Conservation (phyloP, 2,888 invertebrate genomes). For the Scaeva pyrastri region DNA sequence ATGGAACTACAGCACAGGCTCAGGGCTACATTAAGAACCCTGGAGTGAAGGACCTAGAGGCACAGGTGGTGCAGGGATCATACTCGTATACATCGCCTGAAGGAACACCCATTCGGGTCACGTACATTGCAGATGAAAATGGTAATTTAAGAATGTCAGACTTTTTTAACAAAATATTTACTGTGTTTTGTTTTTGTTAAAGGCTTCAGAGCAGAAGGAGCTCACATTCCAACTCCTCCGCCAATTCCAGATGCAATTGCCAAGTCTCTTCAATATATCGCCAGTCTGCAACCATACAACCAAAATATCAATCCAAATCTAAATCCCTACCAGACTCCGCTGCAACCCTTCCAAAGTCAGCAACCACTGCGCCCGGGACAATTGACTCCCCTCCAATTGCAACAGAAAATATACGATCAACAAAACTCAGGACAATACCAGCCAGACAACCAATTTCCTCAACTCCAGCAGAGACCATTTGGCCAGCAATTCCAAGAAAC, state of each 20-base stretch:
- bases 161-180: not conserved
- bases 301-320: conserved; percentile 81
- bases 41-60: conserved; percentile 88
- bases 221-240: conserved; percentile 83
- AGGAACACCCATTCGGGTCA: conserved; percentile 88
- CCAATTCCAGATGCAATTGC: conserved; percentile 81
- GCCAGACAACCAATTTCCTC: conserved; percentile 79
- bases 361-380: conserved; percentile 79
- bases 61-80: conserved; percentile 90
- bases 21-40: conserved; percentile 90
- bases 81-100: conserved; percentile 91
- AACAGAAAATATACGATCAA: conserved; percentile 78
- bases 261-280: conserved; percentile 80
- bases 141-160: conserved; percentile 84
- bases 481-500: conserved; percentile 67
- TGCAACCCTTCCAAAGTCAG: conserved; percentile 79
- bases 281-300: conserved; percentile 80
- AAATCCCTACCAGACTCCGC: conserved; percentile 82
- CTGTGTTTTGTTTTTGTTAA: conserved; percentile 43
- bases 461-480: conserved; percentile 71
- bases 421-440: conserved; percentile 82
- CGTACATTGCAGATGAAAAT: conserved; percentile 91
- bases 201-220: conserved; percentile 83
- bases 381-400: conserved; percentile 80
- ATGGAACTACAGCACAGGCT: conserved; percentile 92